Evolutionary conservation across 2,113 vertebrate genomes (phyloP), one percentile per base, ranked within the genome.

Genomic region (Aythya baeri): DNA sequence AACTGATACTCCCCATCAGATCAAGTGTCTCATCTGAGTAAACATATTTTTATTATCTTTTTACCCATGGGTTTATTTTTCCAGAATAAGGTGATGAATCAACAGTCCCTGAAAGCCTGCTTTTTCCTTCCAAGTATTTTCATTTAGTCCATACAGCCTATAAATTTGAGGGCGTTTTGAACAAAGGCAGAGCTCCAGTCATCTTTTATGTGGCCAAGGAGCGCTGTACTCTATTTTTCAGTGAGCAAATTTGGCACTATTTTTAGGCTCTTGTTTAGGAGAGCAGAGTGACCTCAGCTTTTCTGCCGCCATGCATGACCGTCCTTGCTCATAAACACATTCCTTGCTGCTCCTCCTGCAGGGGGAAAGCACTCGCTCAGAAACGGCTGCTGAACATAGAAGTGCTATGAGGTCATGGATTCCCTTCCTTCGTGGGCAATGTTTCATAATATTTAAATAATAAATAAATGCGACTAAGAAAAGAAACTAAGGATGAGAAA

Each of bases 221-320:
- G 7, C 7, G 6, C 26, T 2, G 0, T 32, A 34, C 17, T 54
- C 68, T 38, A 0, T 50, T 90, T 55, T 67, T 41, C 76, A 81
- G n/a, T 1, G 2, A 36, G n/a, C 0, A 3, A 57, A 52, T 86
- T 13, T 70, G 44, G 59, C 66, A 77, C 32, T 57, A 41, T 65
- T 86, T 87, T 95, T 52, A 71, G 43, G 38, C 5, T 93, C 14
- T 95, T 86, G 41, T 74, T 86, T 95, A 80, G 75, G 73, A 89
- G 87, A 88, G 20, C 44, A 87, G 26, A 55, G 75, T 88, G 79
- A 93, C 44, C 36, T 83, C 79, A 86, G 50, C 78, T 41, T 81
- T 89, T 89, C 79, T 90, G 54, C 92, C 87, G 63, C 63, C 61
- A 22, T n/a, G 29, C 13, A 58, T 7, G 3, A 32, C 57, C 43